Base-by-base conservation (phyloP, 2,113 vertebrate genomes). In the Dermatemys mawii region DNA sequence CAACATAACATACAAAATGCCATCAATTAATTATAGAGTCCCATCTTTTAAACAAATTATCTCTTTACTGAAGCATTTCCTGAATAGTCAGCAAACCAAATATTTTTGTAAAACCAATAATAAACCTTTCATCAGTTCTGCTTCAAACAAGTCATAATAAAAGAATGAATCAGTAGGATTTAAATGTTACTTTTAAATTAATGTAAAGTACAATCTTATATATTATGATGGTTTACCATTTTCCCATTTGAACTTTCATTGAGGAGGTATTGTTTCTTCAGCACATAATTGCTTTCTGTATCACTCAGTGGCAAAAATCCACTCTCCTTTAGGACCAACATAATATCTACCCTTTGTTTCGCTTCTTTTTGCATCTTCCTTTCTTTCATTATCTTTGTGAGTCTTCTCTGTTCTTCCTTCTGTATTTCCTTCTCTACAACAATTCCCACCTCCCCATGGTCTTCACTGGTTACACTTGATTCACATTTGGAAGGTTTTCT, bases 401-500 rank as follows among this genome's bases (percentile, higher is more conserved):
- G n/a, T 17, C 29, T 27, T 21, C 81, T 0, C 0, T 4, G 24
- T 51, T 86, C 60, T n/a, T 81, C 41, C 51, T 26, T 55, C 51
- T 55, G 26, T 26, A 16, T 81, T 82, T 82, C 41, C 80, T 46
- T 54, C 53, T 7, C 73, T 81, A 2, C 73, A 0, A 0, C 41
- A 75, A 78, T 78, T 78, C 76, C 26, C 13, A 46, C 41, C 41
- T 46, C 41, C 41, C 73, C 22, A 76, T 13, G 73, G 95, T 96
- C 92, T 95, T 78, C 17, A 2, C 41, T 60, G 5, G 5, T 95
- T 95, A 92, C 84, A 51, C 81, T 87, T 2, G 0, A 60, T 32
- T 84, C 41, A 1, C 53, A 32, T 88, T 85, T 93, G 94, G 91
- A 96, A 91, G 8, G 24, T 32, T 94, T 93, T 90, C 91, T 44